A percentile compares a stretch with the other conserved stretches of the same genome.
phyloP scores from a whole-genome alignment of 1,140 invertebrate genomes.

The Lethrus apterus region DNA sequence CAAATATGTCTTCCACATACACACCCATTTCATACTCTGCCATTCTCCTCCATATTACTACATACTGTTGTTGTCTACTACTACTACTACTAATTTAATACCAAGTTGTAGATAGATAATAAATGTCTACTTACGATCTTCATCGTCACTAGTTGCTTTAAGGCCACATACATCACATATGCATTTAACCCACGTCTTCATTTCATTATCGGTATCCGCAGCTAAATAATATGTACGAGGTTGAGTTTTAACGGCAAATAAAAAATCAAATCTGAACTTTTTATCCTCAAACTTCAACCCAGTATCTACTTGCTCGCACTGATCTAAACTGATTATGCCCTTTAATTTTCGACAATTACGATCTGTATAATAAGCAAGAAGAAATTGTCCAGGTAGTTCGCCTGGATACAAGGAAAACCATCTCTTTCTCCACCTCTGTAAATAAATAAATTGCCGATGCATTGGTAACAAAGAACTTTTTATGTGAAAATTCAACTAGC shows the following conservation, averaged over 20 bases:
- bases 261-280: conserved; percentile 74
- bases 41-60: too few species aligned
- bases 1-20: too few species aligned
- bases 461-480: too few species aligned
- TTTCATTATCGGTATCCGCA: conserved; percentile 82
- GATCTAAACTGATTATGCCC: conserved; percentile 87
- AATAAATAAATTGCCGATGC: too few species aligned
- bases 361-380: conserved; percentile 89
- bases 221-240: conserved; percentile 86
- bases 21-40: too few species aligned
- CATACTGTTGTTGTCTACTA: too few species aligned
- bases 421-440: conserved; percentile 84
- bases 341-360: conserved; percentile 77
- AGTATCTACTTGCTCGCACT: conserved; percentile 90
- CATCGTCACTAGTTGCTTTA: conserved; percentile 69
- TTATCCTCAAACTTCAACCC: conserved; percentile 74
- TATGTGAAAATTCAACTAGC: too few species aligned
- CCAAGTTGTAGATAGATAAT: too few species aligned
- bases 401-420: conserved; percentile 88
- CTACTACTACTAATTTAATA: too few species aligned
- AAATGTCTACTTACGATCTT: conserved; percentile 45
- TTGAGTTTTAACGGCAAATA: conserved; percentile 84
- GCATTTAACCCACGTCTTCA: conserved; percentile 92
- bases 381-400: conserved; percentile 86
- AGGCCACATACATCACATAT: conserved; percentile 89